Conservation (phyloP, 2,888 invertebrate species). For the Plebejus anna region DNA sequence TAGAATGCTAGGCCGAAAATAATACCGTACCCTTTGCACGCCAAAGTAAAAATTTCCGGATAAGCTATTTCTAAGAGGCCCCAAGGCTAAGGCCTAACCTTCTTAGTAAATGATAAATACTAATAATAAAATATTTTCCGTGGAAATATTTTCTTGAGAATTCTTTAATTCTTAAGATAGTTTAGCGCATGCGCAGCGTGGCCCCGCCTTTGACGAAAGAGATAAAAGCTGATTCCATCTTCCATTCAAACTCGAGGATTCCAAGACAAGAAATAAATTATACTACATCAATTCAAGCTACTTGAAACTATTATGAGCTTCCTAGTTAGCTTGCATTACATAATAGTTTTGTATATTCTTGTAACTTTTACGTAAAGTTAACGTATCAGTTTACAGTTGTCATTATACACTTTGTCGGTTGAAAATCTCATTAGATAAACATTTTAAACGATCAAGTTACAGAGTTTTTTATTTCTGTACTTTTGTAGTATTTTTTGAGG, state of each 20-base stretch:
- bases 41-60: neutral
- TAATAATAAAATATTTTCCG: neutral
- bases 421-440: neutral
- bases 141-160: constrained; percentile 13
- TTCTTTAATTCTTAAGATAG: constrained; percentile 66
- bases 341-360: neutral
- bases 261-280: neutral
- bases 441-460: neutral
- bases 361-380: neutral
- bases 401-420: neutral
- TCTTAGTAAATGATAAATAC: neutral
- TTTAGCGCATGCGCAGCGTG: constrained; percentile 62
- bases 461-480: too few species aligned
- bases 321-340: neutral
- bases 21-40: too few species aligned
- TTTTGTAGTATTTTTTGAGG: neutral
- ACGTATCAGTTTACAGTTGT: neutral
- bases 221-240: constrained; percentile 55
- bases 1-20: too few species aligned
- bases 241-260: constrained; percentile 41
- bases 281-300: neutral
- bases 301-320: neutral
- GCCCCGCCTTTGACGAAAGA: constrained; percentile 67
- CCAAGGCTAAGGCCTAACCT: neutral
- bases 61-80: neutral